A percentile compares a stretch with the other conserved stretches of the same genome.
These are phyloP conservation scores for Galendromus occidentalis DNA, from an alignment of 1,140 invertebrate species.

Conservation along the genomic window DNA sequence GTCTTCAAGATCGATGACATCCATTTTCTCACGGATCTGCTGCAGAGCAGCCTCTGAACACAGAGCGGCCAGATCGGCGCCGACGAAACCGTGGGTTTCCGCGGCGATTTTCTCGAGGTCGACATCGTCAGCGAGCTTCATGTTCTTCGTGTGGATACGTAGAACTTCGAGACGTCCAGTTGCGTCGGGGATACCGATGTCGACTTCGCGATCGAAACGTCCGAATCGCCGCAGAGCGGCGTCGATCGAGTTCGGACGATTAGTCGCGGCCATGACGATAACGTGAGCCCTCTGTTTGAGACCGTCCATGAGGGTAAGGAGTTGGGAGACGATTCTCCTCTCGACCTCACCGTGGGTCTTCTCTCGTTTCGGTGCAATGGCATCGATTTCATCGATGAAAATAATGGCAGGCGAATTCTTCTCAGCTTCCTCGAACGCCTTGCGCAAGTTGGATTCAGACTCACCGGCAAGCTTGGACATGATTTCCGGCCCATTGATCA, in stretches of 20 bases:
- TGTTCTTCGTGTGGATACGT: constrained; percentile 98
- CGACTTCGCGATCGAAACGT: constrained; percentile 95
- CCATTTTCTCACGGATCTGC: constrained; percentile 99
- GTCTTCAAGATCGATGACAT: constrained; percentile 96
- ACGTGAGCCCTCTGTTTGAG: constrained; percentile 96
- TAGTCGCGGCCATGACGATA: constrained; percentile 99
- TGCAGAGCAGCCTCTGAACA: constrained; percentile 99
- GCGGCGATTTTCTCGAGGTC: constrained; percentile 59
- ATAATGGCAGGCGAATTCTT: constrained; percentile 99
- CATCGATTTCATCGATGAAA: constrained; percentile 98
- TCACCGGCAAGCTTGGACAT: constrained; percentile 99
- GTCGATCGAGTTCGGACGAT: constrained; percentile 96
- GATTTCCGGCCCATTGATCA: constrained; percentile 98
- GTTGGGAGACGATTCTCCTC: constrained; percentile 91
- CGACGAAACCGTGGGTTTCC: constrained; percentile 38
- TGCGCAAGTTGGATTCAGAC: constrained; percentile 86
- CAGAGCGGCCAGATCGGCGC: constrained; percentile 91
- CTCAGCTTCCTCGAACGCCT: constrained; percentile 98
- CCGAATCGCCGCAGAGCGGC: constrained; percentile 85
- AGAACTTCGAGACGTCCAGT: constrained; percentile 91
- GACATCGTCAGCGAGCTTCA: constrained; percentile 95
- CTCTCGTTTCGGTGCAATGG: constrained; percentile 99
- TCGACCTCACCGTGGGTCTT: constrained; percentile 99
- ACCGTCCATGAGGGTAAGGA: constrained; percentile 96
- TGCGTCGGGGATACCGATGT: constrained; percentile 97